phyloP scores from a whole-genome alignment of 2,113 vertebrate genomes.

The Sapajus apella region DNA sequence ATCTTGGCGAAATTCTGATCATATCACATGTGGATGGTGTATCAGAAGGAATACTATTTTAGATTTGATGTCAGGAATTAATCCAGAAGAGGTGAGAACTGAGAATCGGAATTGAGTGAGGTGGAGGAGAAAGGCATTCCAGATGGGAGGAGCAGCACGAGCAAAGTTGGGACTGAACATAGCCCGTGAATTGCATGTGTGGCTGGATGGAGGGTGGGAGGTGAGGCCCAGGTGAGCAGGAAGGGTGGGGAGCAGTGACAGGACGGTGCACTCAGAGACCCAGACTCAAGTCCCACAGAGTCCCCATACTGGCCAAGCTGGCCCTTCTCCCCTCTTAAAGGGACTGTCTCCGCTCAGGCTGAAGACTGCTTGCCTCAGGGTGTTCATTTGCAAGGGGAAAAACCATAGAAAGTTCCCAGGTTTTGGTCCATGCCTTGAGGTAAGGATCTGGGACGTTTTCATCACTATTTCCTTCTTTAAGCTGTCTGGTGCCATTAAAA shows the following conservation, averaged over 20 bases:
- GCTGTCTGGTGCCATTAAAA: not conserved
- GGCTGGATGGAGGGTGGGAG: not conserved
- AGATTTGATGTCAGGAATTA: not conserved
- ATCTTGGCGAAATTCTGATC: slow-evolving; percentile 30
- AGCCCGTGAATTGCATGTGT: not conserved
- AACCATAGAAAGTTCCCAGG: not conserved
- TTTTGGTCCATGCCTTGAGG: not conserved
- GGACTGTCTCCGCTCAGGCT: not conserved
- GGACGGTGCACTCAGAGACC: too few species aligned
- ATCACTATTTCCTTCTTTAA: slow-evolving; percentile 47
- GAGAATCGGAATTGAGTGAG: not conserved
- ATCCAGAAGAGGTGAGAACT: not conserved
- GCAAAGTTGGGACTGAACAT: not conserved
- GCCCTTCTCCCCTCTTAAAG: not conserved
- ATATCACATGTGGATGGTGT: not conserved
- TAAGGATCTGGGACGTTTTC: not conserved
- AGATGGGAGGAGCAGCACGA: not conserved
- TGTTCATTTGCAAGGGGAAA: not conserved
- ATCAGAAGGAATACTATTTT: slow-evolving; percentile 25
- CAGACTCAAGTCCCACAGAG: not conserved
- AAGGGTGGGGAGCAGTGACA: not conserved
- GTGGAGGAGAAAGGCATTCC: not conserved
- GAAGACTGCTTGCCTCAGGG: not conserved
- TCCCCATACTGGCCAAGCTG: fast-evolving
- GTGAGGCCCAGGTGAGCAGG: not conserved